A percentile compares a stretch with the other conserved stretches of the same genome.
phyloP scores from a whole-genome alignment of 30 jellyfish, hydroid and myxozoan species.

The Pelagia noctiluca region DNA sequence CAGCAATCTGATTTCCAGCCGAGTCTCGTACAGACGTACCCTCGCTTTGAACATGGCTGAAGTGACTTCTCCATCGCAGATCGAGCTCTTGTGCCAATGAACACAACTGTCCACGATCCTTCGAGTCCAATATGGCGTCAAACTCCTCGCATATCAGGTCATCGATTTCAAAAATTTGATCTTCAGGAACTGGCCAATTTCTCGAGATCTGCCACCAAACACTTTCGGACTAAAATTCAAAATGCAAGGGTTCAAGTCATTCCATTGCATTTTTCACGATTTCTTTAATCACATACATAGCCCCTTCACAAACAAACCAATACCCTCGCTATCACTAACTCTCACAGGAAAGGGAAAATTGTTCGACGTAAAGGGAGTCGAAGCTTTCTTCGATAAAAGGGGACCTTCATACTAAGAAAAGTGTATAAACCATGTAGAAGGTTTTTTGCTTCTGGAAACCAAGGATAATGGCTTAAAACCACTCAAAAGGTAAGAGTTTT shows the following conservation, averaged over 20 bases:
- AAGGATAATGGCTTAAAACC: too few species aligned
- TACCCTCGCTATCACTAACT: background rate
- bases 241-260: background rate
- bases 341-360: background rate
- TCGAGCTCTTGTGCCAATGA: constrained; percentile 51
- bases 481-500: too few species aligned
- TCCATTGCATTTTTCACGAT: too few species aligned
- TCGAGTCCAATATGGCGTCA: constrained; percentile 52
- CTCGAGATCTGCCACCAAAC: constrained; percentile 22
- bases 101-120: constrained; percentile 34
- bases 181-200: constrained; percentile 71
- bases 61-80: constrained; percentile 52
- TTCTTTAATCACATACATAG: background rate
- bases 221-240: constrained; percentile 13
- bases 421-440: too few species aligned
- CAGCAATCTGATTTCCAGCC: constrained; percentile 40
- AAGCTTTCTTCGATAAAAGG: background rate
- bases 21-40: constrained; percentile 51
- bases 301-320: background rate
- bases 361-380: background rate
- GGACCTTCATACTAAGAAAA: background rate
- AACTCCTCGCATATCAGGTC: constrained; percentile 78
- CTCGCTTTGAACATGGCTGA: constrained; percentile 33
- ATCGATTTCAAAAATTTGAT: constrained; percentile 51
- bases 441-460: too few species aligned